These are phyloP conservation scores for Kuschelorhynchus macadamiae DNA, from an alignment of 2,888 invertebrate genomes.

Conservation along the genomic window DNA sequence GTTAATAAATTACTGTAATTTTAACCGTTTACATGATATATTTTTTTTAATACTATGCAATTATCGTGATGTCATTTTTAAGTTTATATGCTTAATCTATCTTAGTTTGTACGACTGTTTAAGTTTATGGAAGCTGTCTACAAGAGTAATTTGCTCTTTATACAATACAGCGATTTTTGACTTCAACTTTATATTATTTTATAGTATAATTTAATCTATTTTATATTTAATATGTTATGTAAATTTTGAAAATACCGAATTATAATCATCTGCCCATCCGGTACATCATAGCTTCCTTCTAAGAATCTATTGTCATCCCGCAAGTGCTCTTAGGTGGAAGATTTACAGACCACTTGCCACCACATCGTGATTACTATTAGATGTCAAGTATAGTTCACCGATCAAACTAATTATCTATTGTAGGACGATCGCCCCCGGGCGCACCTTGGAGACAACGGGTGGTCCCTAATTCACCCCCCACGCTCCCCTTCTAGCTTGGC, in stretches of 20 bases:
- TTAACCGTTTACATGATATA: no score
- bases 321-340: slow-evolving; percentile 44
- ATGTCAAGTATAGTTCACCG: slow-evolving; percentile 58
- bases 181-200: slow-evolving; percentile 3
- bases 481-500: slow-evolving; percentile 35
- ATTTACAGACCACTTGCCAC: slow-evolving; percentile 59
- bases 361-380: slow-evolving; percentile 56
- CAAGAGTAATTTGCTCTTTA: no score
- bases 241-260: no score
- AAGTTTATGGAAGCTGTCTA: no score
- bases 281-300: not conserved
- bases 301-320: slow-evolving; percentile 9
- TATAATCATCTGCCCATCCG: no score
- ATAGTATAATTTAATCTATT: not conserved
- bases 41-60: no score
- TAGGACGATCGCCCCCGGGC: slow-evolving; percentile 45
- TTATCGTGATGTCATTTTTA: no score
- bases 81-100: no score
- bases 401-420: slow-evolving; percentile 58
- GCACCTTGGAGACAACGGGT: slow-evolving; percentile 50
- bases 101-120: no score
- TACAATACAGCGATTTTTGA: no score
- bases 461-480: slow-evolving; percentile 17
- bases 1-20: no score
- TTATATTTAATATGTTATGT: no score